A percentile compares a stretch with the other conserved stretches of the same genome.
Evolutionary conservation across 2,888 invertebrate species (phyloP).

Genomic region (Parthenolecanium corni): DNA sequence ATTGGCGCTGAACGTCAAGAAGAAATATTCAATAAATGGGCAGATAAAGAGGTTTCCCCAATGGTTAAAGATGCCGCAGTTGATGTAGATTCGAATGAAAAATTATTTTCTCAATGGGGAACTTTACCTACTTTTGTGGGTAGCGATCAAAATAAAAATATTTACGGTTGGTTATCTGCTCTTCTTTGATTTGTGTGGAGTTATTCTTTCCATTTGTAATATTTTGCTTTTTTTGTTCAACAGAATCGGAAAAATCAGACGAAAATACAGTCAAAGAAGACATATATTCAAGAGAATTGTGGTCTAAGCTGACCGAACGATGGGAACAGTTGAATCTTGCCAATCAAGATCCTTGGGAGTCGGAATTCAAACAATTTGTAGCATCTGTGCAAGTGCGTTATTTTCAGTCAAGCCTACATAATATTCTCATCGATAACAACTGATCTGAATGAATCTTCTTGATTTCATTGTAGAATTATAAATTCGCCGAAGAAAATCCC

Average conservation of each 20-base stretch:
- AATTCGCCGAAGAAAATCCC: constrained; percentile 74
- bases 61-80: not conserved
- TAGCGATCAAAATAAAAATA: not conserved
- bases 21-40: constrained; percentile 1
- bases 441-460: not conserved
- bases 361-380: constrained; percentile 25
- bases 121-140: not conserved
- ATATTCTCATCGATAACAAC: not conserved
- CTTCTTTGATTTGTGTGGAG: not conserved
- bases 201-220: not conserved
- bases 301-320: constrained; percentile 58
- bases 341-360: constrained; percentile 37
- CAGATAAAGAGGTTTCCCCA: not conserved
- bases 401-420: not conserved
- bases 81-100: not conserved
- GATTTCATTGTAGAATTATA: constrained; percentile 50
- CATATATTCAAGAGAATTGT: constrained; percentile 43
- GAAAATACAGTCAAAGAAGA: constrained; percentile 15
- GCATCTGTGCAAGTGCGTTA: constrained; percentile 9
- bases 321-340: constrained; percentile 64
- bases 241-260: not conserved
- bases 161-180: not conserved
- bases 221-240: not conserved
- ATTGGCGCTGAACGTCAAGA: not conserved
- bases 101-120: constrained; percentile 14